Base-by-base conservation (phyloP, 2,888 invertebrate genomes). In the Tinea trinotella region DNA sequence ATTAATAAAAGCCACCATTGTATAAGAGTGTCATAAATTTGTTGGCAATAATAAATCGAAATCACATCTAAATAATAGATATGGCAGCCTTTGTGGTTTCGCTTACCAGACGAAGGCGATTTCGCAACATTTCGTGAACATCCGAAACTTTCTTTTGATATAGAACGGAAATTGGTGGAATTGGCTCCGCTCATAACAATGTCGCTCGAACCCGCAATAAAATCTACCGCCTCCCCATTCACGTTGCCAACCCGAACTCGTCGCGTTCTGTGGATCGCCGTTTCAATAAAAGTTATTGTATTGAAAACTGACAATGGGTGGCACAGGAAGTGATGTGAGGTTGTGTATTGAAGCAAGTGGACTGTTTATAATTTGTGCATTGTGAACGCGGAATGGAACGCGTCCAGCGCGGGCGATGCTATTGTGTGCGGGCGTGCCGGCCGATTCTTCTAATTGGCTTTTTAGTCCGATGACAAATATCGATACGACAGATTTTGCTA, bases 251-350 rank as follows among this genome's bases (percentile, higher is more conserved):
- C 12, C 40, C 12, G 40, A 40, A 7, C 15, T 40, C 52, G 52
- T 67, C 68, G 70, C 73, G 75, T 74, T 71, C 74, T 76, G 24
- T 74, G 76, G 76, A 75, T 81, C 79, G 18, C 34, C 22, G 54
- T 84, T 84, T 79, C 81, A 80, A 84, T 83, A 81, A 81, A 81
- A 83, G 78, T 83, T 83, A 80, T 84, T 83, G 80, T 83, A 83
- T 81, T 74, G 81, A 76, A 74, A 73, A 68, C 69, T 74, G 76
- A 84, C 85, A 85, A 85, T 84, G 72, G 69, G 66, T 70, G 67
- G 64, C 70, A 71, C 80, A 83, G 84, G 85, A 85, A 84, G 79
- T 77, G 80, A 79, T 79, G 77, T 71, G 79, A 71, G 71, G 66
- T 63, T 68, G 72, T 72, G 77, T 79, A 75, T 78, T 74, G 77